A percentile compares a stretch with the other conserved stretches of the same genome.
Conservation (phyloP, 2,797 vertebrate species). For the Aplochiton taeniatus region DNA sequence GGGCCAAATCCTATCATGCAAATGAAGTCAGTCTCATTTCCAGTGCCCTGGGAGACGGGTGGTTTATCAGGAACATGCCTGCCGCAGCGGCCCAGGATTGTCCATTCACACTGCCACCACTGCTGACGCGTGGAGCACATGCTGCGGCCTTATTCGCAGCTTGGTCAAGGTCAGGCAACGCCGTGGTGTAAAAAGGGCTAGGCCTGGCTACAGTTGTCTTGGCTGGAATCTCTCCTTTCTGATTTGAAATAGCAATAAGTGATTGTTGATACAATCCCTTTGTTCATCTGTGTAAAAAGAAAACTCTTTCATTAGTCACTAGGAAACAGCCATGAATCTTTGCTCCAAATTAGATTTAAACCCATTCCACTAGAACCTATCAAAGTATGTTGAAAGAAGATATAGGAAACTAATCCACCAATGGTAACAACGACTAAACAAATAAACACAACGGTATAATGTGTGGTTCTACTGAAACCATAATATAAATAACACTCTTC, state of each 20-base stretch:
- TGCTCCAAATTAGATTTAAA: too few relatives aligned
- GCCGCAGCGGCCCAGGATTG: slow-evolving; percentile 42
- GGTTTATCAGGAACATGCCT: slow-evolving; percentile 59
- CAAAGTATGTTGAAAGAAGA: slow-evolving; percentile 10
- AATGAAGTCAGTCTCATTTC: slow-evolving; percentile 48
- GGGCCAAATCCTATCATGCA: slow-evolving; percentile 55
- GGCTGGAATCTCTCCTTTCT: slow-evolving; percentile 3
- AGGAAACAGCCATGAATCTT: too few relatives aligned
- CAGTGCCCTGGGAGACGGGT: slow-evolving; percentile 45
- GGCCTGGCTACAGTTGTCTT: slow-evolving; percentile 12
- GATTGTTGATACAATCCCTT: too few relatives aligned
- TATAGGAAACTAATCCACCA: neutral
- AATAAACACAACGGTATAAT: neutral
- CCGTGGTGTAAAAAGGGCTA: slow-evolving; percentile 34
- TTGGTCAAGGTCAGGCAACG: slow-evolving; percentile 57
- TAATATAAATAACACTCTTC: slow-evolving; percentile 2
- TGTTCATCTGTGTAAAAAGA: too few relatives aligned
- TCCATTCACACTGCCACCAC: slow-evolving; percentile 29
- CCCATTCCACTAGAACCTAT: neutral
- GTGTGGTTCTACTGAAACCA: slow-evolving; percentile 30
- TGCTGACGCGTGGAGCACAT: slow-evolving; percentile 23
- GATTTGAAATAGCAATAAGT: slow-evolving; percentile 15
- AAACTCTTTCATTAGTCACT: too few relatives aligned
- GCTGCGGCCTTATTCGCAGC: slow-evolving; percentile 40
- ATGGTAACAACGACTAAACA: slow-evolving; percentile 1